Percentiles rank a stretch among this genome's conserved stretches.
Evolutionary conservation across 2,888 invertebrate genomes (phyloP).

Genomic region (Choristoneura rosaceana): DNA sequence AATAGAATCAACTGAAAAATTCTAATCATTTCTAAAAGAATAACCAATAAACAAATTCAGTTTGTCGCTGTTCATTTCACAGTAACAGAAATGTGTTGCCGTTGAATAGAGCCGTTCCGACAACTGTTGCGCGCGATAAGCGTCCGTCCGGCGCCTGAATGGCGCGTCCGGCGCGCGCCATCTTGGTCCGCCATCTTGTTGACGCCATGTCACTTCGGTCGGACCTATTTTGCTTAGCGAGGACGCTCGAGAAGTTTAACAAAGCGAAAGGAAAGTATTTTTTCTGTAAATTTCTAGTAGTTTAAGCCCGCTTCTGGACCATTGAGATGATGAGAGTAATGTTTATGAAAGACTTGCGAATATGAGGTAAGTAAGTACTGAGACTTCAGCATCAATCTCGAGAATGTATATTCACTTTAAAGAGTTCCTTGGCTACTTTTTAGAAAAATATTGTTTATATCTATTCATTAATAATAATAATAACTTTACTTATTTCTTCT

Average conservation of each 20-base stretch:
- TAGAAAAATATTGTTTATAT: background rate
- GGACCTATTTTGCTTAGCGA: constrained; percentile 20
- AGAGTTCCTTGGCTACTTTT: background rate
- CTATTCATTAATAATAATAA: no score
- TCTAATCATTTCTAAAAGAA: background rate
- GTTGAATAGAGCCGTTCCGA: constrained; percentile 13
- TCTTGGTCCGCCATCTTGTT: constrained; percentile 41
- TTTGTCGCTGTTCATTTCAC: background rate
- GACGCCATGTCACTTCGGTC: constrained; percentile 4
- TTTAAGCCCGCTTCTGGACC: background rate
- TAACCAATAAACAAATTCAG: background rate
- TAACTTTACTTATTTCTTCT: no score
- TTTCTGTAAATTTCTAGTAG: background rate
- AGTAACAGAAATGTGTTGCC: background rate
- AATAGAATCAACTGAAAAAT: no score
- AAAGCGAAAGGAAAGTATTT: background rate
- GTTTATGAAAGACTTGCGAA: background rate
- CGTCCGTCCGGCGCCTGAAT: constrained; percentile 32
- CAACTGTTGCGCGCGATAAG: constrained; percentile 45
- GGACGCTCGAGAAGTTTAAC: background rate
- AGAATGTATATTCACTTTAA: no score
- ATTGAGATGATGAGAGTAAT: background rate
- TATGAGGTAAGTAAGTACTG: background rate
- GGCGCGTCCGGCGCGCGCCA: constrained; percentile 37
- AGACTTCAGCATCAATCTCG: no score